A percentile compares a stretch with the other conserved stretches of the same genome.
Conservation (phyloP, 1,140 invertebrate genomes). For the Aphis craccivora region DNA sequence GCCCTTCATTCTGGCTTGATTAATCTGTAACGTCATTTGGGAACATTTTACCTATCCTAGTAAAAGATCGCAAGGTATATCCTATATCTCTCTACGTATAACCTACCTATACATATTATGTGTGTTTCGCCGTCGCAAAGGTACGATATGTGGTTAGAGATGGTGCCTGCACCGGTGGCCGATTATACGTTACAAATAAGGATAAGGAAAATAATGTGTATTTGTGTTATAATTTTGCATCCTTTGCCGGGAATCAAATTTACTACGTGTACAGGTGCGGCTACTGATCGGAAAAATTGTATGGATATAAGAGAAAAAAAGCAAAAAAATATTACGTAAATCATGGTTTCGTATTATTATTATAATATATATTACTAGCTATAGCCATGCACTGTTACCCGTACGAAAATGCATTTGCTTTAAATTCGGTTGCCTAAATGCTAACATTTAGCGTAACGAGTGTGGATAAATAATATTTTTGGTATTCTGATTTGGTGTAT, state of each 20-base stretch:
- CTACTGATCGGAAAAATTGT: background rate
- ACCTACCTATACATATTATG: background rate
- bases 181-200: background rate
- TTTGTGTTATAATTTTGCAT: background rate
- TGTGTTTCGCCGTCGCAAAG: background rate
- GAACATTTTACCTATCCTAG: conserved; percentile 35
- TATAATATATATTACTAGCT: too few relatives aligned
- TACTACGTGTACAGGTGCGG: background rate
- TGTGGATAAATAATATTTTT: too few relatives aligned
- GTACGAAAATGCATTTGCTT: too few relatives aligned
- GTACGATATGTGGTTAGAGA: background rate
- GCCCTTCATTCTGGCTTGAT: conserved; percentile 33
- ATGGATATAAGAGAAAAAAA: background rate
- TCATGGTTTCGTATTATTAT: background rate
- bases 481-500: too few relatives aligned
- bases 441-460: too few relatives aligned
- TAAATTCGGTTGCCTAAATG: too few relatives aligned
- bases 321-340: conserved; percentile 24
- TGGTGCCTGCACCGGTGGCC: background rate
- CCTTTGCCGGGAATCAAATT: background rate
- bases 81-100: background rate
- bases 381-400: too few relatives aligned
- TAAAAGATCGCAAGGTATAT: background rate
- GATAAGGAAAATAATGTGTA: background rate
- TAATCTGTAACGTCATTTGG: conserved; percentile 51